phyloP scores from a whole-genome alignment of 1,140 invertebrate genomes.

The Drosophila pseudoananassae region DNA sequence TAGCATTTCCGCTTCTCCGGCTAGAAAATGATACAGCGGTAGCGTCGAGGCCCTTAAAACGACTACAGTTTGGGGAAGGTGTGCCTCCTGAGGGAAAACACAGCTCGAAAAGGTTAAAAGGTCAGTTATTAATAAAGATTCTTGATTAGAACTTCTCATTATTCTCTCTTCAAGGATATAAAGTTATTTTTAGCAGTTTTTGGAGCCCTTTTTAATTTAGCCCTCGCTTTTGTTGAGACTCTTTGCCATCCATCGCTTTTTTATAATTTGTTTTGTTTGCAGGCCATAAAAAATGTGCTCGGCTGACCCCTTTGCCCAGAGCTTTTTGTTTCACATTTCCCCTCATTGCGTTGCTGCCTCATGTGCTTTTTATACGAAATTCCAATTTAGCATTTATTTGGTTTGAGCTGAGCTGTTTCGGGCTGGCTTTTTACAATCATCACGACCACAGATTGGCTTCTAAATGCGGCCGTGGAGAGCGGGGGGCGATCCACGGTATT shows the following conservation, averaged over 20 bases:
- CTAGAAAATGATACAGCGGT: constrained; percentile 65
- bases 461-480: constrained; percentile 40
- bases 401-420: constrained; percentile 33
- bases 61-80: constrained; percentile 22
- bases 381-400: constrained; percentile 70
- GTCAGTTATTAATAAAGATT: too few relatives aligned
- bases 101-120: background rate
- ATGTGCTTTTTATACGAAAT: constrained; percentile 63
- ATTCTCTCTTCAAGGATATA: constrained; percentile 19
- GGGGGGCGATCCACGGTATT: constrained; percentile 43
- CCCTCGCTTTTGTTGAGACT: background rate
- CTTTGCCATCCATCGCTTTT: constrained; percentile 2
- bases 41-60: constrained; percentile 17
- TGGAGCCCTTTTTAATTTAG: background rate
- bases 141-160: too few relatives aligned
- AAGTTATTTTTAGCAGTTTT: constrained; percentile 5
- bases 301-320: constrained; percentile 32
- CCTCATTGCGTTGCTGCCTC: constrained; percentile 2
- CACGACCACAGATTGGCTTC: constrained; percentile 75
- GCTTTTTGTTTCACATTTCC: constrained; percentile 42
- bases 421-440: constrained; percentile 72
- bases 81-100: background rate
- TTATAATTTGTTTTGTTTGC: constrained; percentile 61
- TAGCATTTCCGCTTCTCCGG: constrained; percentile 75
- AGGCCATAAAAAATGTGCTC: constrained; percentile 50